Conservation (phyloP, 2,113 vertebrate genomes). For the Bubalus kerabau region DNA sequence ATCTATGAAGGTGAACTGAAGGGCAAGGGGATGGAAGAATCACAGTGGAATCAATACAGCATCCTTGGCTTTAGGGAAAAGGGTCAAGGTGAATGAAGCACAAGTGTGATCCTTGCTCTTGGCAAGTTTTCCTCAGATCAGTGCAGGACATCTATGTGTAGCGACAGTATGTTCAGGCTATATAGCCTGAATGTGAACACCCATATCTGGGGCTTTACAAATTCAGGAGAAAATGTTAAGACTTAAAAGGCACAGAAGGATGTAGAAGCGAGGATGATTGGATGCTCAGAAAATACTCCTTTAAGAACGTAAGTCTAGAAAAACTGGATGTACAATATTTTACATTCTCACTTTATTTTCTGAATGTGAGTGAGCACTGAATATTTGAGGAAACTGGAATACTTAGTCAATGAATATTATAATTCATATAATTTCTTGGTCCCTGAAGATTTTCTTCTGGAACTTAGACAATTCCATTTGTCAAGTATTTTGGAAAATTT, state of each 20-base stretch:
- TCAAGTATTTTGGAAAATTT: slow-evolving; percentile 26
- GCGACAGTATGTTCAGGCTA: neutral
- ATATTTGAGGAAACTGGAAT: slow-evolving; percentile 10
- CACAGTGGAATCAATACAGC: rapidly evolving
- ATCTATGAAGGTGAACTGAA: neutral
- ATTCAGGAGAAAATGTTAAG: neutral
- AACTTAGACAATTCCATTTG: neutral
- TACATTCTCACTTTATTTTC: neutral
- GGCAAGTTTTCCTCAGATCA: neutral
- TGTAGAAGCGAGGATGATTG: neutral
- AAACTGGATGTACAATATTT: neutral
- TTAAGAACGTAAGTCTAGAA: neutral
- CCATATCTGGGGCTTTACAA: neutral
- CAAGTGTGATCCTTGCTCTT: neutral
- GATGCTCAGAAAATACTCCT: neutral
- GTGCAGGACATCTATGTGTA: neutral
- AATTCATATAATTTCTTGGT: neutral
- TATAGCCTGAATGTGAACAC: too few species aligned
- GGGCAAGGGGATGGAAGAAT: neutral
- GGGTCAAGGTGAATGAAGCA: neutral
- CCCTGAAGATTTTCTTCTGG: neutral
- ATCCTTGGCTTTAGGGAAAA: neutral
- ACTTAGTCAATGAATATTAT: neutral
- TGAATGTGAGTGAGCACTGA: neutral
- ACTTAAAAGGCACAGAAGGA: neutral